These are phyloP conservation scores for Magallana gigas DNA, from an alignment of 1,140 invertebrate species.

Conservation along the genomic window DNA sequence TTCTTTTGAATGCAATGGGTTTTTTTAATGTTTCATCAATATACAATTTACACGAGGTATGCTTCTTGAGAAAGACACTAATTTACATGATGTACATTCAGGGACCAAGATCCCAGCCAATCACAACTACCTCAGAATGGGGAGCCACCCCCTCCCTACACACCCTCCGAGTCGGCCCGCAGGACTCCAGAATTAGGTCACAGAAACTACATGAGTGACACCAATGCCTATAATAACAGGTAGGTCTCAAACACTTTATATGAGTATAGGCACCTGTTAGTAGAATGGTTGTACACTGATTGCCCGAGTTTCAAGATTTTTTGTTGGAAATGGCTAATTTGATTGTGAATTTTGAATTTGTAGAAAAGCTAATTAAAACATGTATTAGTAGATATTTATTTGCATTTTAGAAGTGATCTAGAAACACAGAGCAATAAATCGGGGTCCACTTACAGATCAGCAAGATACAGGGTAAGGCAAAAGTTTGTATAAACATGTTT, in stretches of 20 bases:
- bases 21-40: no score
- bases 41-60: no score
- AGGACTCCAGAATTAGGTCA: not conserved
- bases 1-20: no score
- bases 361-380: no score
- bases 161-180: not conserved
- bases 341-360: no score
- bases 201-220: slow-evolving; percentile 28
- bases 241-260: not conserved
- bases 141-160: slow-evolving; percentile 36
- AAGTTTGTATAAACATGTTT: not conserved
- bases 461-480: slow-evolving; percentile 8
- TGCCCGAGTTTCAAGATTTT: no score
- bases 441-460: slow-evolving; percentile 4
- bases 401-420: slow-evolving; percentile 17
- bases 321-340: no score
- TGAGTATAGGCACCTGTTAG: no score
- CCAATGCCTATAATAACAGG: not conserved
- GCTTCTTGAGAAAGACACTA: not conserved
- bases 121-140: slow-evolving; percentile 15
- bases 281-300: no score
- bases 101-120: slow-evolving; percentile 6
- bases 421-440: slow-evolving; percentile 33
- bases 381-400: not conserved
- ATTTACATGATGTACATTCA: not conserved